A percentile compares a stretch with the other conserved stretches of the same genome.
Conservation (phyloP, 2,888 invertebrate species). For the Aradus depressus region DNA sequence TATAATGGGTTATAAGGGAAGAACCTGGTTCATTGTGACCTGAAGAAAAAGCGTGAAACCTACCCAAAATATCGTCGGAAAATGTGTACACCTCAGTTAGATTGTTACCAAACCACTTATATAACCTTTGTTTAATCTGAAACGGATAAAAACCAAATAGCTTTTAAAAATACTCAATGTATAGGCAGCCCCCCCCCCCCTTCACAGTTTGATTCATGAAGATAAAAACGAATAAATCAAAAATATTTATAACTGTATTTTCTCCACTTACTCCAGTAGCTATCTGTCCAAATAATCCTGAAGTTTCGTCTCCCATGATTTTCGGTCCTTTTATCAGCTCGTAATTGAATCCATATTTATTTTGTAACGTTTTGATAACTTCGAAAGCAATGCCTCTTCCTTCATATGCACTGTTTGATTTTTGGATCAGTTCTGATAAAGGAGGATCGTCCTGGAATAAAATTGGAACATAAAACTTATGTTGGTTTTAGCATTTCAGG, state of each 20-base stretch:
- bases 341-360: conserved; percentile 63
- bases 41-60: neutral
- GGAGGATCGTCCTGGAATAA: conserved; percentile 12
- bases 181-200: no score
- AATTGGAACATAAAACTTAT: neutral
- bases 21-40: no score
- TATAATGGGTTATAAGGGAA: no score
- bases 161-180: no score
- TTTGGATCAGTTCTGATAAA: neutral
- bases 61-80: no score
- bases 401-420: conserved; percentile 40
- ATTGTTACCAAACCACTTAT: no score
- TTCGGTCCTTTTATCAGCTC: conserved; percentile 41
- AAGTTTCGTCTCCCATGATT: conserved; percentile 44
- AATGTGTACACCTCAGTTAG: no score
- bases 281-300: conserved; percentile 54
- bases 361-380: conserved; percentile 53
- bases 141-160: no score
- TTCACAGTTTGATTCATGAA: no score
- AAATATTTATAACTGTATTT: neutral
- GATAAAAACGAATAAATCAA: no score
- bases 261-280: conserved; percentile 44
- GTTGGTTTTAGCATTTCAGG: neutral
- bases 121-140: no score
- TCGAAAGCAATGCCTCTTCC: conserved; percentile 64